phyloP scores from a whole-genome alignment of 2,797 vertebrate genomes.

The Cirrhinus mrigala region DNA sequence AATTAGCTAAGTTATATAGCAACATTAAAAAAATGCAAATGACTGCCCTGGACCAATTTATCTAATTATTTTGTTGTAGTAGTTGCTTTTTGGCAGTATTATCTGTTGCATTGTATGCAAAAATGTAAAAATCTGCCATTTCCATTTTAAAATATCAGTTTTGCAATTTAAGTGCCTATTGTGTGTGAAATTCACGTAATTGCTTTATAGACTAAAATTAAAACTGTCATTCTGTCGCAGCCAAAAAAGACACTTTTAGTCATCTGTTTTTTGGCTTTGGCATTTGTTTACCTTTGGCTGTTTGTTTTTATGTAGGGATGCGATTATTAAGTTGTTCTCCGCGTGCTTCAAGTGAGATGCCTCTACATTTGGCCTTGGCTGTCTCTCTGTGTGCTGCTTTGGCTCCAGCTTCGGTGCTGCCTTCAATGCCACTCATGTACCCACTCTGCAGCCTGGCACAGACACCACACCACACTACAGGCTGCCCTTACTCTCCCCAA shows the following conservation, averaged over 20 bases:
- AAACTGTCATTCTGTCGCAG: constrained; percentile 8
- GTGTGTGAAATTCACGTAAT: background rate
- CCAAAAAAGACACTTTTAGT: constrained; percentile 20
- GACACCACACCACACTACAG: constrained; percentile 39
- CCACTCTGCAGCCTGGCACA: constrained; percentile 56
- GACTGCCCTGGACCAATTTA: background rate
- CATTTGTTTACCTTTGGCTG: constrained; percentile 51
- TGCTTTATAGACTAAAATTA: constrained; percentile 24
- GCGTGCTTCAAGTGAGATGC: constrained; percentile 69
- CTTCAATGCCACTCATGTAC: constrained; percentile 56
- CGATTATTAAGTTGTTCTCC: constrained; percentile 72
- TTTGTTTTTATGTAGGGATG: constrained; percentile 70
- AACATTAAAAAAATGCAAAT: background rate
- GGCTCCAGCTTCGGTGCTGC: constrained; percentile 43
- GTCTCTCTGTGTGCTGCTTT: constrained; percentile 27
- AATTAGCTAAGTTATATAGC: background rate
- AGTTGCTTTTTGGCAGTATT: background rate
- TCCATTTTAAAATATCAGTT: background rate
- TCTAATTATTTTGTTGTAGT: background rate
- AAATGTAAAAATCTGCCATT: background rate
- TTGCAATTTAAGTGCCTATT: background rate
- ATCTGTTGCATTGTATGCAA: background rate
- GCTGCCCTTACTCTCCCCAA: constrained; percentile 46
- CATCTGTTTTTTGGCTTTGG: constrained; percentile 47
- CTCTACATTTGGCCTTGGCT: constrained; percentile 27